Evolutionary conservation across 1,140 invertebrate species (phyloP), one percentile per base, ranked within the genome.

Genomic region (Eufriesea mexicana): DNA sequence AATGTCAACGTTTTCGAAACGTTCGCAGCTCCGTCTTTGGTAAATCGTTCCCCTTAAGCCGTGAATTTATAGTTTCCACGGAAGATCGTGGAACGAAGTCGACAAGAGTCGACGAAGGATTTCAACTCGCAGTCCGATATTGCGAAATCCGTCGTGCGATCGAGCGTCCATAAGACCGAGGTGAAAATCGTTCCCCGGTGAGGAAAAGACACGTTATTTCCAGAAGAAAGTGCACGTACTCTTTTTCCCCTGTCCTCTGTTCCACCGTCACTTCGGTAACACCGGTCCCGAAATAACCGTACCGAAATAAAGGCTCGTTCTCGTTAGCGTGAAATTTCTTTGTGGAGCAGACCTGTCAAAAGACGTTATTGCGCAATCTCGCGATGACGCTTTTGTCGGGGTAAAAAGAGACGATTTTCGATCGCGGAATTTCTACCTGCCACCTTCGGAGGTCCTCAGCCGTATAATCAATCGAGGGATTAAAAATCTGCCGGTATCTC

Each of bases 281-380:
- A 74, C 51, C 55, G 9, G 23, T 70, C 78, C 61, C 64, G 59
- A 88, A 85, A 85, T 88, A 88, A 67, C 47, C 42, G 61, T 47
- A 79, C 78, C 62, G 74, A 87, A 85, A 87, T 85, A 85, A 81
- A 88, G 73, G 76, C 86, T 84, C 64, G 75, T 77, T 66, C 75
- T 83, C 83, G 79, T 88, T 87, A 87, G 67, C 86, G 54, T 45
- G 49, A 71, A 66, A 77, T 81, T 68, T 74, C 74, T 78, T 79
- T 62, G 67, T 51, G 42, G 35, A 75, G 20, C 51, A 51, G 55
- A 42, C 45, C 55, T 71, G 68, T 86, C 49, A 57, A 78, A 73
- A 79, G 73, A 61, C 51, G 2, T 28, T 62, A 64, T 87, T 87
- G 78, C 83, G 64, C 51, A 88, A 87, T 61, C n/a, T 66, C 28